Evolutionary conservation across 2,888 invertebrate genomes (phyloP).

Genomic region (Andrena bucephala): DNA sequence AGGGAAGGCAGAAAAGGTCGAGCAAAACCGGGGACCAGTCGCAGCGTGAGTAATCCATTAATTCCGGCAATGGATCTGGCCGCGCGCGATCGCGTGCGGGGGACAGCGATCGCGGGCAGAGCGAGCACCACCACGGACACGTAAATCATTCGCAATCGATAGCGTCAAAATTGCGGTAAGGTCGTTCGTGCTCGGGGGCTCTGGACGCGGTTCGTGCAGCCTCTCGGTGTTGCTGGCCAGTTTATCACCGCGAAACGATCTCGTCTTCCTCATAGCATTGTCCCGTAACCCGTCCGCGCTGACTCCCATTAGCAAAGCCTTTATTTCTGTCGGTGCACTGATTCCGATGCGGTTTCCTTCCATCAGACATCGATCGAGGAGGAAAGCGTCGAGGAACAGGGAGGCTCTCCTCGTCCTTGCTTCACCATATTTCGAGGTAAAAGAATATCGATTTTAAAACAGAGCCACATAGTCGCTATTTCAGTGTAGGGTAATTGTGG

Average conservation of each 20-base stretch:
- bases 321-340: slow-evolving; percentile 31
- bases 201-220: slow-evolving; percentile 33
- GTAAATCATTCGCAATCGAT: slow-evolving; percentile 69
- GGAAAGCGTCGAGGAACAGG: neutral
- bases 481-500: no score
- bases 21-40: neutral
- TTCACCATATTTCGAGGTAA: neutral
- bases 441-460: slow-evolving; percentile 11
- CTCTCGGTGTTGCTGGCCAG: slow-evolving; percentile 26
- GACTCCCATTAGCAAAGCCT: slow-evolving; percentile 64
- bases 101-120: slow-evolving; percentile 31
- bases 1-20: slow-evolving; percentile 7
- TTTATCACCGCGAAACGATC: slow-evolving; percentile 69
- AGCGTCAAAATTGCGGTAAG: slow-evolving; percentile 59
- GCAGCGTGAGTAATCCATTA: slow-evolving; percentile 59
- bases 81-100: slow-evolving; percentile 46
- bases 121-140: slow-evolving; percentile 19
- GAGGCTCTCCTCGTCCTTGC: slow-evolving; percentile 2
- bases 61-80: slow-evolving; percentile 39
- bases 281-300: slow-evolving; percentile 67
- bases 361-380: neutral
- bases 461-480: neutral
- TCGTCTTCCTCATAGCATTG: slow-evolving; percentile 72
- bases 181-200: slow-evolving; percentile 46
- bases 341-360: neutral